phyloP scores from a whole-genome alignment of 2,888 invertebrate species.

The Lycocerus yunnanus region DNA sequence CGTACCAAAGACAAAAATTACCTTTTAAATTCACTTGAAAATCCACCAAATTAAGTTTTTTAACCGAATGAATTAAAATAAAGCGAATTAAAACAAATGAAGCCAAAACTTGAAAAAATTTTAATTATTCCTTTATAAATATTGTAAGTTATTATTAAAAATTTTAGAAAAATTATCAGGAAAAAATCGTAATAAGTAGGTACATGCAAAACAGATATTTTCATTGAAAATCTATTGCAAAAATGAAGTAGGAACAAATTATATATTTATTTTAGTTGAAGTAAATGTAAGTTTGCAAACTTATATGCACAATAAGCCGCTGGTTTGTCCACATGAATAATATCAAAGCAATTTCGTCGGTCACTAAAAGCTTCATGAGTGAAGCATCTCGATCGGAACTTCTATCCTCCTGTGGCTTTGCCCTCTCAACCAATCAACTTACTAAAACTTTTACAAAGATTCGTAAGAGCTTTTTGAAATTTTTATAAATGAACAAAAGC shows the following conservation, averaged over 20 bases:
- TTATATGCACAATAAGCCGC: constrained; percentile 29
- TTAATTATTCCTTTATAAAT: not conserved
- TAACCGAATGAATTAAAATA: too few relatives aligned
- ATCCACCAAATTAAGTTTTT: not conserved
- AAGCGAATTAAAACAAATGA: not conserved
- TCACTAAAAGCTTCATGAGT: constrained; percentile 55
- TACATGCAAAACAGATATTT: not conserved
- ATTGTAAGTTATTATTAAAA: not conserved
- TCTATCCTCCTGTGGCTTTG: constrained; percentile 51
- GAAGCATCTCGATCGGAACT: constrained; percentile 49
- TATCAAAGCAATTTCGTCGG: constrained; percentile 54
- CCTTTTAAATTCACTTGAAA: constrained; percentile 13
- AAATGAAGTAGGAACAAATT: not conserved
- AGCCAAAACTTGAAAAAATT: not conserved
- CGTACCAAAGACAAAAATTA: constrained; percentile 23
- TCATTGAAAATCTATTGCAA: not conserved
- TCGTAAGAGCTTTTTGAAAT: constrained; percentile 33
- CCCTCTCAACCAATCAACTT: constrained; percentile 31
- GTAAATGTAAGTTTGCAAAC: not conserved
- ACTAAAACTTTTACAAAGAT: constrained; percentile 29
- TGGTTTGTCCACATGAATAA: constrained; percentile 55
- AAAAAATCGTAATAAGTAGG: too few relatives aligned
- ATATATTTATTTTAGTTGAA: not conserved
- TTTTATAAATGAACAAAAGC: constrained; percentile 32
- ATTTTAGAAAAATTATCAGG: not conserved